Conservation (phyloP, 1,140 invertebrate species). For the Steinernema feltiae region DNA sequence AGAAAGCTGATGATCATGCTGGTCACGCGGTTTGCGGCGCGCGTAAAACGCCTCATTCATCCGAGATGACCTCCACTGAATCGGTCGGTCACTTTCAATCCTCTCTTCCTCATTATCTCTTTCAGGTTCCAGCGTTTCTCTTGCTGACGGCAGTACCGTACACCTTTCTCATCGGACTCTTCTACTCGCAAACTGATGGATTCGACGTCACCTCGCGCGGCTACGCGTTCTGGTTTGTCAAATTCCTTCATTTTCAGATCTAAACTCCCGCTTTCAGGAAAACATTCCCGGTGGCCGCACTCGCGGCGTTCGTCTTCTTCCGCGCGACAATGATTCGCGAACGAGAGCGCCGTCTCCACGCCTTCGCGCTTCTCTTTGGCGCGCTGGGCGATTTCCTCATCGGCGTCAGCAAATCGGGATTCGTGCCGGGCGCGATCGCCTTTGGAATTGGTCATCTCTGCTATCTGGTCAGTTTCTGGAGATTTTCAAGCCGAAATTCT, state of each 20-base stretch:
- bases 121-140: background rate
- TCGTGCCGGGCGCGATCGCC: background rate
- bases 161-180: background rate
- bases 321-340: background rate
- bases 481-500: background rate
- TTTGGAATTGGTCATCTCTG: background rate
- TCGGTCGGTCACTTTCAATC: background rate
- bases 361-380: background rate
- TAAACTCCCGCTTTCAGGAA: background rate
- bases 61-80: background rate
- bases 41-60: background rate
- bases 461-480: background rate
- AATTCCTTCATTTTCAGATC: background rate
- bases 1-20: no score
- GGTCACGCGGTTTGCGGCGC: no score
- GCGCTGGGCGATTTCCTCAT: background rate
- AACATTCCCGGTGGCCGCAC: background rate
- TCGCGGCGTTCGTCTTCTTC: background rate
- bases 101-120: background rate
- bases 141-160: background rate
- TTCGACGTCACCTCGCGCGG: background rate
- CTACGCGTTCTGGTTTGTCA: background rate
- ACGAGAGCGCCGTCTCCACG: background rate
- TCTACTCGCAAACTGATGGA: constrained; percentile 1
- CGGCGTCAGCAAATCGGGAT: background rate